Evolutionary conservation across 2,113 vertebrate species (phyloP).

Genomic region (Smithornis capensis): DNA sequence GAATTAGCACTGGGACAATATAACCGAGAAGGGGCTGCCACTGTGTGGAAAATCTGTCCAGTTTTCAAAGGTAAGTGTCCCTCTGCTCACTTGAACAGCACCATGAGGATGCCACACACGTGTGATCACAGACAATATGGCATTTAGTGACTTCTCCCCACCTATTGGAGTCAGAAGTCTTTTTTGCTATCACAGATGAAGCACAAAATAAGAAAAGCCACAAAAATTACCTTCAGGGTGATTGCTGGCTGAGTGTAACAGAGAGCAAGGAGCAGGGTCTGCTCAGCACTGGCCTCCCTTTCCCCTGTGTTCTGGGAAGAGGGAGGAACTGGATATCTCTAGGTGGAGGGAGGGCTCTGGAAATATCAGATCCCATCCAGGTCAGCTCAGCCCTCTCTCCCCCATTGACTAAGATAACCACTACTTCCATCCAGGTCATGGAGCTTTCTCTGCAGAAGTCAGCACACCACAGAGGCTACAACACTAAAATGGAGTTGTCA

Average conservation of each 20-base stretch:
- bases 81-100: background rate
- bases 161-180: background rate
- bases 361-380: background rate
- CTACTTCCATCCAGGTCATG: background rate
- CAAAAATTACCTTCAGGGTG: background rate
- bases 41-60: slow-evolving; percentile 98
- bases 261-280: background rate
- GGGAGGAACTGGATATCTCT: background rate
- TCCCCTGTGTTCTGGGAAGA: rapidly evolving
- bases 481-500: background rate
- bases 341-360: background rate
- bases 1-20: slow-evolving; percentile 96
- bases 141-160: background rate
- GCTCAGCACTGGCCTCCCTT: background rate
- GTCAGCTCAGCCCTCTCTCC: background rate
- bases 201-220: background rate
- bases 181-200: background rate
- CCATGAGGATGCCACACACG: background rate
- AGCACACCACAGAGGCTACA: background rate
- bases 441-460: background rate
- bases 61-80: slow-evolving; percentile 91
- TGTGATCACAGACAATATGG: background rate
- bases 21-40: slow-evolving; percentile 95
- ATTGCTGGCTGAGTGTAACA: background rate
- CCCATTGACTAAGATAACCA: background rate